Evolutionary conservation across 2,797 vertebrate species (phyloP).

Genomic region (Centropyge bicolor): DNA sequence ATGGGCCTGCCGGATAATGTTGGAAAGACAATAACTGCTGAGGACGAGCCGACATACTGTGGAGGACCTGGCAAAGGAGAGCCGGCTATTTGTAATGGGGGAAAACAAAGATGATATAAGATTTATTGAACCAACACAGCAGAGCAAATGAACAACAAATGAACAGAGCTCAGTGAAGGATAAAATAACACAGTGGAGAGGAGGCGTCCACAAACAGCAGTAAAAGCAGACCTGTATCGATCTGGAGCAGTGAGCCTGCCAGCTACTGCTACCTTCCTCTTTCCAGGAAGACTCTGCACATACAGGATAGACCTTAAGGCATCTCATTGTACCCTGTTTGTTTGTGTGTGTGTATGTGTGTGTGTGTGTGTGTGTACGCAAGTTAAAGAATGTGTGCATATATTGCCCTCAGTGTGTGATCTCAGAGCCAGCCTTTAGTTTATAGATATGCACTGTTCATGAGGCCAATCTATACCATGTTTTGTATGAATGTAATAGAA

Average conservation of each 20-base stretch:
- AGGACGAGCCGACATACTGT: conserved; percentile 67
- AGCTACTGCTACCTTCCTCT: conserved; percentile 80
- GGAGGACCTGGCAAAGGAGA: conserved; percentile 71
- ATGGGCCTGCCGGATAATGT: conserved; percentile 64
- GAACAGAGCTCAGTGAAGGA: conserved; percentile 79
- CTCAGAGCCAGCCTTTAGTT: conserved; percentile 30
- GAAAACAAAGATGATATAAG: conserved; percentile 78
- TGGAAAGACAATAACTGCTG: conserved; percentile 73
- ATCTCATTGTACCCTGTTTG: conserved; percentile 56
- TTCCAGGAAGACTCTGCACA: conserved; percentile 80
- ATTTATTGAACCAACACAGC: conserved; percentile 82
- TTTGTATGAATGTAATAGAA: conserved; percentile 30
- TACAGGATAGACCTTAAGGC: conserved; percentile 76
- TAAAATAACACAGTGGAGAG: conserved; percentile 81
- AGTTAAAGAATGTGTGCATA: conserved; percentile 45
- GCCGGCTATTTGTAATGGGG: conserved; percentile 69
- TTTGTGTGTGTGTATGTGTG: conserved; percentile 29
- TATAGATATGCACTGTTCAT: background rate
- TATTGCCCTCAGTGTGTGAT: conserved; percentile 30
- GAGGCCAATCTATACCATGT: conserved; percentile 12
- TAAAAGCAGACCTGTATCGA: conserved; percentile 83
- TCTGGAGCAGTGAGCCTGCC: conserved; percentile 79
- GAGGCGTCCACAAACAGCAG: conserved; percentile 81
- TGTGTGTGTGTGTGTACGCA: conserved; percentile 12
- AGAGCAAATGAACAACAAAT: conserved; percentile 83